Conservation (phyloP, 2,888 invertebrate species). For the Pterostichus niger region DNA sequence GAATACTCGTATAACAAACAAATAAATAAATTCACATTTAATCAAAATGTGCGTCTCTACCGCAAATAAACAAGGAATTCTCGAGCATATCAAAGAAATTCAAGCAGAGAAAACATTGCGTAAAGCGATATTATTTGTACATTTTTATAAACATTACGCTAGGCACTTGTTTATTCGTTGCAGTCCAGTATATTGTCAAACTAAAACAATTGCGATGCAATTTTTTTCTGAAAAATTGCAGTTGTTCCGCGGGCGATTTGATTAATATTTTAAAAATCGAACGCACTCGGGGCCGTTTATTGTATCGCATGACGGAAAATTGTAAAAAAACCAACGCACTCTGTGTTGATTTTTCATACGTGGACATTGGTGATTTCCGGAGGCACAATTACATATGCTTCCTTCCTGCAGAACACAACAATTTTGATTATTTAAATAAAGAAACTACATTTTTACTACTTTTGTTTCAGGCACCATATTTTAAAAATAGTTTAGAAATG, state of each 20-base stretch:
- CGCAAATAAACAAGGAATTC: slow-evolving; percentile 26
- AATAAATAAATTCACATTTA: slow-evolving; percentile 29
- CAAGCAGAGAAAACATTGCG: slow-evolving; percentile 32
- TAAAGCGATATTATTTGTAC: slow-evolving; percentile 43
- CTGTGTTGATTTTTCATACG: slow-evolving; percentile 58
- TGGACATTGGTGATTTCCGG: slow-evolving; percentile 33
- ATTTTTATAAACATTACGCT: slow-evolving; percentile 54
- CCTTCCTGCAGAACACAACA: not conserved
- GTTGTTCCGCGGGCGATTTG: slow-evolving; percentile 57
- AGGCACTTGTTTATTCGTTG: slow-evolving; percentile 33
- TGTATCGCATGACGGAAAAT: slow-evolving; percentile 54
- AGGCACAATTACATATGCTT: slow-evolving; percentile 17
- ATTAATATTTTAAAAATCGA: slow-evolving; percentile 62
- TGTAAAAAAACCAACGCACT: slow-evolving; percentile 45
- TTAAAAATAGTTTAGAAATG: too few species aligned
- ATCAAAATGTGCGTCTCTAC: slow-evolving; percentile 11
- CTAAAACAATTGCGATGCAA: slow-evolving; percentile 53
- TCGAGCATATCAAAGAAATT: slow-evolving; percentile 51
- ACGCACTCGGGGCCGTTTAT: slow-evolving; percentile 51
- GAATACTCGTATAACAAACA: not conserved
- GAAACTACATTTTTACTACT: too few species aligned
- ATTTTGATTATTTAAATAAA: too few species aligned
- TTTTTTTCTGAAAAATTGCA: slow-evolving; percentile 53
- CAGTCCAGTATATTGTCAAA: slow-evolving; percentile 53
- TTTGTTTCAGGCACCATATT: too few species aligned